Percentiles rank a stretch among this genome's conserved stretches.
Evolutionary conservation across 2,113 vertebrate genomes (phyloP).

Genomic region (Callipepla squamata): DNA sequence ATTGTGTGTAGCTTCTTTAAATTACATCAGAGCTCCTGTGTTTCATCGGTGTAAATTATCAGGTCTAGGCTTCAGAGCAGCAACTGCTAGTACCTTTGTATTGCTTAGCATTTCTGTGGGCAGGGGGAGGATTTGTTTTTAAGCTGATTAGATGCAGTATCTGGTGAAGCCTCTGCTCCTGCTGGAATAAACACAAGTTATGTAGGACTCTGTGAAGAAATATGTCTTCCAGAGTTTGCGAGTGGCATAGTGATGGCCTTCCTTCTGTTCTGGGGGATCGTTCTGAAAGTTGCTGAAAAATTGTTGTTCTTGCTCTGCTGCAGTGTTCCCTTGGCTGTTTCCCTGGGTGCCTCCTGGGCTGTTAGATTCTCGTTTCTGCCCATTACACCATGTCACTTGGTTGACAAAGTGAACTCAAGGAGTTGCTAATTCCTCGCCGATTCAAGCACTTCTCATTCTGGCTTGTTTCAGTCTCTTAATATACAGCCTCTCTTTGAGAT

Average conservation of each 20-base stretch:
- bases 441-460: not conserved
- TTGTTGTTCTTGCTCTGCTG: fast-evolving
- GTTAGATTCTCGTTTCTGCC: not conserved
- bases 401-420: not conserved
- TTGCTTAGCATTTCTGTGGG: not conserved
- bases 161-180: not conserved
- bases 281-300: not conserved
- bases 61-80: not conserved
- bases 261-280: not conserved
- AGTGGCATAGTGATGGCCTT: not conserved
- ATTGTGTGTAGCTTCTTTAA: not conserved
- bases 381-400: not conserved
- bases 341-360: not conserved
- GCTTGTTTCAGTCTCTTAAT: not conserved
- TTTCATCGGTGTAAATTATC: not conserved
- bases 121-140: not conserved
- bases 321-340: not conserved
- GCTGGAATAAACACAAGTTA: not conserved
- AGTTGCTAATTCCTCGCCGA: not conserved
- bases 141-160: not conserved
- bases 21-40: not conserved
- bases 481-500: not conserved
- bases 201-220: not conserved
- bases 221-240: not conserved
- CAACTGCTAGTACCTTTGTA: not conserved